A percentile compares a stretch with the other conserved stretches of the same genome.
Conservation (phyloP, 2,888 invertebrate genomes). For the Clepsis dumicolana region DNA sequence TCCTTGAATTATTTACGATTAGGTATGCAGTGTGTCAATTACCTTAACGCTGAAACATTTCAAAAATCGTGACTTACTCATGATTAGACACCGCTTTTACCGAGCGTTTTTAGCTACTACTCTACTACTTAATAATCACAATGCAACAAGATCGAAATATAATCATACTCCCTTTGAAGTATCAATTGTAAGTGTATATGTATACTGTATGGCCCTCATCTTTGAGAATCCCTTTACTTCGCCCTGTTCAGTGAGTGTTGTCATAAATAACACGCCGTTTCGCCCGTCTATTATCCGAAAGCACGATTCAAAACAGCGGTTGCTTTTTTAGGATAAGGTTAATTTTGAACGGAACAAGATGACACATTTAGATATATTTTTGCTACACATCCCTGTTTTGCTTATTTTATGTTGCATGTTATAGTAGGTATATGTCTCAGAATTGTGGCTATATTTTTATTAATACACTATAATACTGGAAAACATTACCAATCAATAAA, state of each 20-base stretch:
- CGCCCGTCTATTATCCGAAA: background rate
- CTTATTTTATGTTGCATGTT: too few species aligned
- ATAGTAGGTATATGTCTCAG: too few species aligned
- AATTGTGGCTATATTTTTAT: too few species aligned
- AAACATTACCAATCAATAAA: too few species aligned
- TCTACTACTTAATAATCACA: too few species aligned
- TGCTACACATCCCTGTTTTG: background rate
- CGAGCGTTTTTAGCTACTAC: too few species aligned
- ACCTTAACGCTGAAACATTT: too few species aligned
- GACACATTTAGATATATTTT: background rate
- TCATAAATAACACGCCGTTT: slow-evolving; percentile 3
- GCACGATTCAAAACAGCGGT: background rate
- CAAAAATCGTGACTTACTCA: too few species aligned
- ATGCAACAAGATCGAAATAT: background rate
- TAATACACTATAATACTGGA: too few species aligned
- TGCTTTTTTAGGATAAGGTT: slow-evolving; percentile 8
- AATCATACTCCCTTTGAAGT: background rate
- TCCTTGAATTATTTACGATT: background rate
- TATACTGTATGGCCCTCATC: background rate
- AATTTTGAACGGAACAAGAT: background rate
- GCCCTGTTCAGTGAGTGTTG: background rate
- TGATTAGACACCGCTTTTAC: background rate
- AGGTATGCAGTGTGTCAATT: too few species aligned
- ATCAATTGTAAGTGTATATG: background rate
- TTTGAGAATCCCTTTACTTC: background rate